A percentile compares a stretch with the other conserved stretches of the same genome.
phyloP scores from a whole-genome alignment of 2,797 vertebrate genomes.

The Anguilla megastoma region DNA sequence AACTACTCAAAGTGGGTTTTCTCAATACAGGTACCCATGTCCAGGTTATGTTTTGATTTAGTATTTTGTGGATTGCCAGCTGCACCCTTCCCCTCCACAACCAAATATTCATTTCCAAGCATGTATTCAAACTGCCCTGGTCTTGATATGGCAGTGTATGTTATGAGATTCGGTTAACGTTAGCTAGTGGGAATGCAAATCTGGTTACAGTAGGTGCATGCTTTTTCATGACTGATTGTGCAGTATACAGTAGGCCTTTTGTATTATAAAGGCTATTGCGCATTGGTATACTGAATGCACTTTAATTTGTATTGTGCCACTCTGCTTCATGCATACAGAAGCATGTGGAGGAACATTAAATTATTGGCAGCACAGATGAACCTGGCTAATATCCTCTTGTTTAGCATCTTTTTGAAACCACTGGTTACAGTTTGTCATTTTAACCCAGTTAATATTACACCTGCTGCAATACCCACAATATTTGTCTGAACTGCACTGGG shows the following conservation, averaged over 20 bases:
- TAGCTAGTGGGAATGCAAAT: constrained; percentile 23
- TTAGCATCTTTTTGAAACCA: background rate
- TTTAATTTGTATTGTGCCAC: background rate
- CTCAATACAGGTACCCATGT: background rate
- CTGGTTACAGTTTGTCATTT: background rate
- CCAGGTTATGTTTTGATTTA: background rate
- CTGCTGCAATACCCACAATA: background rate
- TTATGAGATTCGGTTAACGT: background rate
- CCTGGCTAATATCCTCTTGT: background rate
- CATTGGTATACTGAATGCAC: constrained; percentile 4
- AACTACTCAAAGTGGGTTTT: constrained; percentile 5
- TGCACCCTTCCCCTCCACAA: background rate
- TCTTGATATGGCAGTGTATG: background rate
- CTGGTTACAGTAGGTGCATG: constrained; percentile 20
- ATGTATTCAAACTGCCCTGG: background rate
- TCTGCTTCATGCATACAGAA: constrained; percentile 12
- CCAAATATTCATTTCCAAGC: background rate
- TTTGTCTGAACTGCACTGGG: background rate
- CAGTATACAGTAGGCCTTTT: background rate
- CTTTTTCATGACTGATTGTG: constrained; percentile 2
- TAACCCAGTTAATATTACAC: background rate
- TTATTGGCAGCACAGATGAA: constrained; percentile 11
- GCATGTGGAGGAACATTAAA: background rate
- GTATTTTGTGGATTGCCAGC: background rate
- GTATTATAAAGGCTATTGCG: background rate